Evolutionary conservation across 2,888 invertebrate species (phyloP).

Genomic region (Xanthorhoe spadicearia): DNA sequence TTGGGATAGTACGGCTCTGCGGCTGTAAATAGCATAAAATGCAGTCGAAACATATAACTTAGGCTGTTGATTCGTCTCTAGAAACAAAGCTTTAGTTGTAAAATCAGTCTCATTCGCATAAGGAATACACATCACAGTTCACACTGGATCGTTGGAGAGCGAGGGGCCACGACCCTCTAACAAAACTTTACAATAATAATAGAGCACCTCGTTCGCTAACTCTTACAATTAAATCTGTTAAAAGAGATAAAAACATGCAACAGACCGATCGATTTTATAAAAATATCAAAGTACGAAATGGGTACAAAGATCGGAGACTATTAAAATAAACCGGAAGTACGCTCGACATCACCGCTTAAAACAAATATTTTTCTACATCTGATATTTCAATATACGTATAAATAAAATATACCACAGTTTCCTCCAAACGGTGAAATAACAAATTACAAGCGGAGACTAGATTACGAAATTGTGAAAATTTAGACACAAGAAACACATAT

Average conservation of each 20-base stretch:
- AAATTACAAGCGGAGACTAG: constrained; percentile 76
- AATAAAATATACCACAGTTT: constrained; percentile 54
- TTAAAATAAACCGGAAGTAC: constrained; percentile 64
- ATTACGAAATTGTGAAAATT: constrained; percentile 67
- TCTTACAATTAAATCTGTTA: constrained; percentile 74
- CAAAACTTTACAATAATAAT: constrained; percentile 73
- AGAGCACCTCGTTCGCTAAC: constrained; percentile 80
- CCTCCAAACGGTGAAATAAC: constrained; percentile 59
- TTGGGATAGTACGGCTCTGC: constrained; percentile 10
- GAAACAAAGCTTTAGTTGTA: constrained; percentile 79
- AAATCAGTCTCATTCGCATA: constrained; percentile 85
- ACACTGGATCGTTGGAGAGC: constrained; percentile 82
- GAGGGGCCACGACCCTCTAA: constrained; percentile 77
- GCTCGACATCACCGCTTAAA: constrained; percentile 57
- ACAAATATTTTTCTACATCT: constrained; percentile 53
- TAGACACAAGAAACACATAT: constrained; percentile 60
- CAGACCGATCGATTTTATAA: constrained; percentile 65
- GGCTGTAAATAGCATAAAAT: constrained; percentile 32
- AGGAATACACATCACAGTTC: constrained; percentile 82
- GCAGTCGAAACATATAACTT: constrained; percentile 53
- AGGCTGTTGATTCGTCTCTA: constrained; percentile 69
- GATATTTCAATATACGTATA: constrained; percentile 55
- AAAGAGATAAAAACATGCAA: constrained; percentile 63
- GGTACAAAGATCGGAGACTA: constrained; percentile 43
- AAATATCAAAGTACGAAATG: constrained; percentile 63